Percentiles rank a stretch among this genome's conserved stretches.
phyloP scores from a whole-genome alignment of 2,797 vertebrate genomes.

The Mormyrops attenuatus region DNA sequence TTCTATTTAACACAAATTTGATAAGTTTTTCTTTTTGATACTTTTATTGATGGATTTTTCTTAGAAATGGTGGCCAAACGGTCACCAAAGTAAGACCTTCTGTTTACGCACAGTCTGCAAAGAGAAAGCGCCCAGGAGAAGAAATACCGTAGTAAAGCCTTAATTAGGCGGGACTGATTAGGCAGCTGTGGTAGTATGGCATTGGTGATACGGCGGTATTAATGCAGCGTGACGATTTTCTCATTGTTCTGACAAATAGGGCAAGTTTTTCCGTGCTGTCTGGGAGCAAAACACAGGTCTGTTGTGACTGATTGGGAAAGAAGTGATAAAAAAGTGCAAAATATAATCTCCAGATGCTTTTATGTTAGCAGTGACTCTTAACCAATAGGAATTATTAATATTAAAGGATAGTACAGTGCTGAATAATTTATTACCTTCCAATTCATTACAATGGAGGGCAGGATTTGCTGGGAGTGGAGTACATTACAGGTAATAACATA shows the following conservation, averaged over 20 bases:
- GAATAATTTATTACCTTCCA: slow-evolving; percentile 36
- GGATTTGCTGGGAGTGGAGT: slow-evolving; percentile 51
- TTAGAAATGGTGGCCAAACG: slow-evolving; percentile 48
- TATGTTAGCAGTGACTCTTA: slow-evolving; percentile 40
- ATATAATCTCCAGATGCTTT: slow-evolving; percentile 37
- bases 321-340: slow-evolving; percentile 37
- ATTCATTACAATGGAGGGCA: slow-evolving; percentile 43
- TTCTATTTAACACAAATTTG: slow-evolving; percentile 35
- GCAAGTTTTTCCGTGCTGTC: slow-evolving; percentile 38
- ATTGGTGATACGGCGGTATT: slow-evolving; percentile 35
- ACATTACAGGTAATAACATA: slow-evolving; percentile 57
- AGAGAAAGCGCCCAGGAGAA: slow-evolving; percentile 37
- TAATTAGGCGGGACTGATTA: slow-evolving; percentile 61
- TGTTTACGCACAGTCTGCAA: slow-evolving; percentile 47
- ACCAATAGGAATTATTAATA: slow-evolving; percentile 44
- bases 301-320: slow-evolving; percentile 36
- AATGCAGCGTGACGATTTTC: slow-evolving; percentile 37
- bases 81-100: slow-evolving; percentile 39
- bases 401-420: slow-evolving; percentile 35
- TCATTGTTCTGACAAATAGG: slow-evolving; percentile 37
- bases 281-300: slow-evolving; percentile 42
- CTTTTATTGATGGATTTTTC: slow-evolving; percentile 28
- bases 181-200: slow-evolving; percentile 35
- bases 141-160: slow-evolving; percentile 43
- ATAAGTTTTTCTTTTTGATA: slow-evolving; percentile 31